A percentile compares a stretch with the other conserved stretches of the same genome.
Evolutionary conservation across 2,113 vertebrate species (phyloP).

Genomic region (Emydocephalus ijimae): DNA sequence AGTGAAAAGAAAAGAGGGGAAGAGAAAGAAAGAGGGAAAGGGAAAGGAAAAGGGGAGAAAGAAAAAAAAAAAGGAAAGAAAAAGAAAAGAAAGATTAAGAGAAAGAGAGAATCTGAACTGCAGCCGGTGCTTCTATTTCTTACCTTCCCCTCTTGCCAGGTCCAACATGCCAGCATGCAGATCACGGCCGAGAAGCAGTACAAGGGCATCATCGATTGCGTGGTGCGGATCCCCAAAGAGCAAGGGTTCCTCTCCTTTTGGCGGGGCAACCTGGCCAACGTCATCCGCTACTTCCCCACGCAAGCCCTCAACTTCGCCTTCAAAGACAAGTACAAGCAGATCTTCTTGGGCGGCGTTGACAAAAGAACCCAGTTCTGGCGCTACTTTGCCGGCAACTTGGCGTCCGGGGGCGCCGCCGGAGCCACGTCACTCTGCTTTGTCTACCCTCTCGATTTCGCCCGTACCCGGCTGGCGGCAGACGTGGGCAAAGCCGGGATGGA

Average conservation of each 20-base stretch:
- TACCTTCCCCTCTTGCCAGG: constrained; percentile 59
- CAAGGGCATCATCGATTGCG: constrained; percentile 88
- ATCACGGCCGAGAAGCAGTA: constrained; percentile 82
- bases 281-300: constrained; percentile 91
- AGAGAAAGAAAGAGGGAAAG: no score
- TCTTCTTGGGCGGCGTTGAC: constrained; percentile 86
- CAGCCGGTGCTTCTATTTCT: not conserved
- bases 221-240: constrained; percentile 86
- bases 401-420: constrained; percentile 83
- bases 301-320: constrained; percentile 93
- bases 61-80: no score
- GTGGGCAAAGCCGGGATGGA: constrained; percentile 75
- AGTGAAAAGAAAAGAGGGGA: no score
- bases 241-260: constrained; percentile 86
- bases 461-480: constrained; percentile 84
- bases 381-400: constrained; percentile 89
- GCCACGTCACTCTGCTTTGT: constrained; percentile 89
- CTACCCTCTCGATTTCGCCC: constrained; percentile 87
- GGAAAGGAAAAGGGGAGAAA: accelerated
- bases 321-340: constrained; percentile 92
- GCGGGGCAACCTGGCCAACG: constrained; percentile 89
- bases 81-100: no score
- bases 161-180: constrained; percentile 90
- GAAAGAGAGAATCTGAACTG: not conserved
- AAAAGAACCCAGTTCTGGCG: constrained; percentile 88